Percentiles rank a stretch among this genome's conserved stretches.
Evolutionary conservation across 2,797 vertebrate genomes (phyloP).

Genomic region (Pangasius larnaudii): DNA sequence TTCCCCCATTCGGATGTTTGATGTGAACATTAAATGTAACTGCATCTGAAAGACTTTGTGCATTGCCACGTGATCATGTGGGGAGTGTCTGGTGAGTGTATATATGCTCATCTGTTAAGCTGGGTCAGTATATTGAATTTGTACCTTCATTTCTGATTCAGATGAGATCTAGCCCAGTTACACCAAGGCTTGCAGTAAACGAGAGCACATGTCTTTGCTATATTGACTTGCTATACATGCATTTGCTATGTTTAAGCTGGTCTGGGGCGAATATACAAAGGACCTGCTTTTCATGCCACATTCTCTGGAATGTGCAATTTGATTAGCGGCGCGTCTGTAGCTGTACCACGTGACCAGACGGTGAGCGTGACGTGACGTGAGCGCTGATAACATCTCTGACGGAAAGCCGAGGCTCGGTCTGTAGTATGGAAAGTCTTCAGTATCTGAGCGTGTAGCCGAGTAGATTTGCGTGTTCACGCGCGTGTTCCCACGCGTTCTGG

Average conservation of each 20-base stretch:
- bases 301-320: constrained; percentile 4
- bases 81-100: too few relatives aligned
- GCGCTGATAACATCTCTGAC: constrained; percentile 29
- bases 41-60: neutral
- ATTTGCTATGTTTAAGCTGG: neutral
- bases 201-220: neutral
- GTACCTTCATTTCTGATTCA: neutral
- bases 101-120: neutral
- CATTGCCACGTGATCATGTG: too few relatives aligned
- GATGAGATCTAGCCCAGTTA: neutral
- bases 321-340: neutral
- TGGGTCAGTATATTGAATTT: neutral
- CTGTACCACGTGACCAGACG: constrained; percentile 45
- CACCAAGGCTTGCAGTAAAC: neutral
- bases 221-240: neutral
- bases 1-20: neutral
- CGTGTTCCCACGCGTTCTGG: neutral
- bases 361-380: constrained; percentile 23
- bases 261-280: neutral
- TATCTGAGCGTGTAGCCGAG: neutral
- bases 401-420: constrained; percentile 19
- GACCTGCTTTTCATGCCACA: neutral
- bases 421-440: neutral
- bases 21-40: neutral
- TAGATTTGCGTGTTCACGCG: neutral